phyloP scores from a whole-genome alignment of 2,888 invertebrate species.

The Noctua pronuba region DNA sequence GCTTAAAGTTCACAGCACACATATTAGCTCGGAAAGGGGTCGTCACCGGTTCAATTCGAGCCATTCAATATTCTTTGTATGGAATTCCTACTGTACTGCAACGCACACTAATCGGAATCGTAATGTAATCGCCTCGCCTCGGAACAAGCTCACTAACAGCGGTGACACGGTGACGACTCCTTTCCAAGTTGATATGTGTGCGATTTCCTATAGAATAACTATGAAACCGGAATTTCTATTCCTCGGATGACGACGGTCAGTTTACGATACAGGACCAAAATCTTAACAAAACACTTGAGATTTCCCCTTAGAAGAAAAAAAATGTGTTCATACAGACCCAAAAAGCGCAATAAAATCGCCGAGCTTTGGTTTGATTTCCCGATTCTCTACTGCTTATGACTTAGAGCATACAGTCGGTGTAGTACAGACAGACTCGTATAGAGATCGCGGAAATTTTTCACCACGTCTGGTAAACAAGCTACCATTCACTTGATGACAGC shows the following conservation, averaged over 20 bases:
- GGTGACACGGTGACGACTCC: too few species aligned
- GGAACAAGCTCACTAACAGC: too few species aligned
- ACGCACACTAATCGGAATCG: too few species aligned
- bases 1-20: too few species aligned
- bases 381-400: conserved; percentile 43
- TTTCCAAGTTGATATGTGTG: too few species aligned
- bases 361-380: background rate
- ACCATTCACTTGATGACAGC: conserved; percentile 75
- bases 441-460: conserved; percentile 79
- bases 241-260: background rate
- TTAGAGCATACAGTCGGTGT: conserved; percentile 63
- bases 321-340: background rate
- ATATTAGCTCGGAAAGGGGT: too few species aligned
- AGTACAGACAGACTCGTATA: conserved; percentile 72
- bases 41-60: too few species aligned
- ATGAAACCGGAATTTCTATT: background rate
- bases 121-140: too few species aligned
- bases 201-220: too few species aligned
- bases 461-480: conserved; percentile 74
- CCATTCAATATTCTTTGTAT: too few species aligned
- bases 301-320: background rate
- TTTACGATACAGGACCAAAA: background rate
- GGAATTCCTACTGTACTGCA: too few species aligned
- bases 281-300: background rate
- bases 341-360: background rate